These are phyloP conservation scores for Talpa occidentalis DNA, from an alignment of 2,113 vertebrate genomes.

Conservation along the genomic window DNA sequence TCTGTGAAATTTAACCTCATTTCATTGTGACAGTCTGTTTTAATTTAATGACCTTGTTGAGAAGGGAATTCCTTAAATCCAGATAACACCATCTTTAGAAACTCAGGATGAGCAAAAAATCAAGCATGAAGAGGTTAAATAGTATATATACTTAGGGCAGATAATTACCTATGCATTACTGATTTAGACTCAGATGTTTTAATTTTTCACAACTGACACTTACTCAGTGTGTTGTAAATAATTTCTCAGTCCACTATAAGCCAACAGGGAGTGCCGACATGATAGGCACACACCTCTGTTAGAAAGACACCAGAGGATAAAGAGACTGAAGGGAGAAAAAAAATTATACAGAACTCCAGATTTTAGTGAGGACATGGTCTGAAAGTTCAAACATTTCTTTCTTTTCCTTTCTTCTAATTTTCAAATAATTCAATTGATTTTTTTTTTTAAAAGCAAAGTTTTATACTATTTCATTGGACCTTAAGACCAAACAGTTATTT, in stretches of 20 bases:
- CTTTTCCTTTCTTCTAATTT: background rate
- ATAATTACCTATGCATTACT: background rate
- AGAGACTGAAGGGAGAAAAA: background rate
- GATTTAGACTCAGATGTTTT: background rate
- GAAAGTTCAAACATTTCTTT: background rate
- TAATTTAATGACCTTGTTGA: conserved; percentile 33
- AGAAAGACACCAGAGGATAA: background rate
- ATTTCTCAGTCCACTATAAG: background rate
- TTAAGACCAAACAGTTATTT: conserved; percentile 33
- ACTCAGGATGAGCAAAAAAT: background rate
- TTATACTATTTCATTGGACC: conserved; percentile 21
- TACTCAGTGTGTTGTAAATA: background rate
- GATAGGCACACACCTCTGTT: background rate
- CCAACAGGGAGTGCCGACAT: background rate
- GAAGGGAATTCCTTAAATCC: conserved; percentile 24
- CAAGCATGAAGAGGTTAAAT: background rate
- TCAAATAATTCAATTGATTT: background rate
- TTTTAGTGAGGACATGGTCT: conserved; percentile 1
- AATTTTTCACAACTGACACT: background rate
- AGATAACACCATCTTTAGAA: conserved; percentile 14
- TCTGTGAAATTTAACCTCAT: background rate
- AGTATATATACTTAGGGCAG: background rate
- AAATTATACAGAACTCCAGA: background rate
- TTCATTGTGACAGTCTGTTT: background rate
- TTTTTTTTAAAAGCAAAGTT: background rate